A percentile compares a stretch with the other conserved stretches of the same genome.
phyloP scores from a whole-genome alignment of 2,113 vertebrate species.

The Blennius ocellaris region DNA sequence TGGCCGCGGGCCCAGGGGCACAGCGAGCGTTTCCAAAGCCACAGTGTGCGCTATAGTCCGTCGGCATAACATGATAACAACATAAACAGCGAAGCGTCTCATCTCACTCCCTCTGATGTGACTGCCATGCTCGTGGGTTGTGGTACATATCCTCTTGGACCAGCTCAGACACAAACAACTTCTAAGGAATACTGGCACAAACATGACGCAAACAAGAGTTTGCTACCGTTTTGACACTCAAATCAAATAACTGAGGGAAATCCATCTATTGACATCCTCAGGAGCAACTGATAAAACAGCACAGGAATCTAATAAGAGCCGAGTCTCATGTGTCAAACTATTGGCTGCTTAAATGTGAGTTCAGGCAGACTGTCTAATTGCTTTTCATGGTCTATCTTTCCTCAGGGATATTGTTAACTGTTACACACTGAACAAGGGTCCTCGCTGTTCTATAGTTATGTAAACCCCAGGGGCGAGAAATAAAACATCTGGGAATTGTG shows the following conservation, averaged over 20 bases:
- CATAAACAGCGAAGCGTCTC: conserved; percentile 46
- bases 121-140: conserved; percentile 42
- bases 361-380: conserved; percentile 66
- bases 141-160: conserved; percentile 31
- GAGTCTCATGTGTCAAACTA: conserved; percentile 63
- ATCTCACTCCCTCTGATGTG: conserved; percentile 41
- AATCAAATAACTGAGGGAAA: conserved; percentile 51
- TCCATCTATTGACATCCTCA: conserved; percentile 57
- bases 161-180: conserved; percentile 36
- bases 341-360: conserved; percentile 59
- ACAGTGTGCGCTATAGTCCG: conserved; percentile 12
- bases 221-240: conserved; percentile 30
- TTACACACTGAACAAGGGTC: conserved; percentile 53
- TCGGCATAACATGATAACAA: conserved; percentile 34
- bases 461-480: conserved; percentile 53
- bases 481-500: conserved; percentile 54
- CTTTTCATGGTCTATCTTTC: conserved; percentile 62
- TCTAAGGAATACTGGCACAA: conserved; percentile 45
- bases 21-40: conserved; percentile 34
- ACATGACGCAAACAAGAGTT: conserved; percentile 16
- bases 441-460: conserved; percentile 47
- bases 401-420: conserved; percentile 68
- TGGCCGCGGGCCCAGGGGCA: conserved; percentile 17
- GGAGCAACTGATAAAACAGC: conserved; percentile 49
- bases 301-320: conserved; percentile 59